Base-by-base conservation (phyloP, 2,113 vertebrate species). In the Camarhynchus parvulus region DNA sequence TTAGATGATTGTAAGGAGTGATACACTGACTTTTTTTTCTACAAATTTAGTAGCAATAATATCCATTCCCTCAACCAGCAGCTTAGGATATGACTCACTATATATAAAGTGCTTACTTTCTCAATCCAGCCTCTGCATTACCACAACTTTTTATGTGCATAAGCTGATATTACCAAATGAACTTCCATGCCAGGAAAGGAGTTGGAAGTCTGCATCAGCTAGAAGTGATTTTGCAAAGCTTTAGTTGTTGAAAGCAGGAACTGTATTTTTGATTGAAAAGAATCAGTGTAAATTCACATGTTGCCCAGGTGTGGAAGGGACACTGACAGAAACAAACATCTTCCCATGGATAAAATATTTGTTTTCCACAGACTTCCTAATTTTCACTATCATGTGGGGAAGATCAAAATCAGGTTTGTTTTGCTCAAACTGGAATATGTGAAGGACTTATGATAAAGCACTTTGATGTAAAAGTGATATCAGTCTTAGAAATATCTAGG, bases 401-500 rank as follows among this genome's bases (percentile, higher is more conserved):
- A 80, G 27, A 89, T 58, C 33, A 89, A 86, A 90, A 37, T 9
- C 21, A 70, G 23, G 11, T 74, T 90, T 93, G 47, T 92, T 94
- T 75, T 92, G 68, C 77, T 78, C 61, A 87, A 70, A 87, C 39
- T 56, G 86, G 49, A 81, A 55, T 53, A 67, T 59, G 7, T 88
- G 46, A 92, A 69, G 82, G 49, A 70, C 18, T 66, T 86, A 58
- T 3, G 63, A 19, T 55, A 42, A 93, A 93, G 42, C 11, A 46
- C 14, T 88, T 89, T 39, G 19, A 87, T 84, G 67, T 55, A 33
- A 67, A 88, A 90, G 42, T 78, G 27, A n/a, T 77, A 86, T 83
- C 39, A 86, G 13, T 1, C 1, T 59, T 81, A 74, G 50, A 90
- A 67, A 21, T 70, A n/a, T 50, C 37, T 59, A 67, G 68, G 66